Conservation (phyloP, 2,113 vertebrate genomes). For the Prunella fulvescens region DNA sequence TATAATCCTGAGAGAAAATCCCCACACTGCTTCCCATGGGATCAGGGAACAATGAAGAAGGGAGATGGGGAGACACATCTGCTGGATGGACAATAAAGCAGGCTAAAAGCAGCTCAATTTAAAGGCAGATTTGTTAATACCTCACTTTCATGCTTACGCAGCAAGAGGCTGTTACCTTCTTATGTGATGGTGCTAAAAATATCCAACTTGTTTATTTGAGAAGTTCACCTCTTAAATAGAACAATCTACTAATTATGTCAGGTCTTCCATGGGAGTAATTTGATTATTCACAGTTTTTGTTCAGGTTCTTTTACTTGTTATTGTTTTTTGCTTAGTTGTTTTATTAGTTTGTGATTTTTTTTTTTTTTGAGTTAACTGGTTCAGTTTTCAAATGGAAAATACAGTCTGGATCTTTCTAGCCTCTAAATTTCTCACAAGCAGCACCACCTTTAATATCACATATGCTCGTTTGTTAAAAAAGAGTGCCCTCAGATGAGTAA, state of each 20-base stretch:
- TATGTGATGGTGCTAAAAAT: not conserved
- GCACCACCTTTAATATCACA: not conserved
- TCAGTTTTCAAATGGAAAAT: not conserved
- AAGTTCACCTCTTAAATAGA: not conserved
- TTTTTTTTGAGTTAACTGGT: not conserved
- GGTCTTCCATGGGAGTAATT: not conserved
- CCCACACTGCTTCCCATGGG: not conserved
- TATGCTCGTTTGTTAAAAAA: not conserved
- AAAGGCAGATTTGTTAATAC: not conserved
- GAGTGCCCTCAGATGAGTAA: not conserved
- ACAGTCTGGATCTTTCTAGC: not conserved
- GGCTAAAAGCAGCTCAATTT: not conserved
- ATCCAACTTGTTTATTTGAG: not conserved
- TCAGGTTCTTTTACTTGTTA: not conserved
- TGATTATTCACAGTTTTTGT: not conserved
- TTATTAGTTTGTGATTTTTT: not conserved
- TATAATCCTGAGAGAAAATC: not conserved
- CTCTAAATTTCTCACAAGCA: not conserved
- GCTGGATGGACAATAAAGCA: not conserved
- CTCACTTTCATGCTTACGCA: not conserved
- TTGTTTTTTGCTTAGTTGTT: not conserved
- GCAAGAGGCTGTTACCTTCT: not conserved
- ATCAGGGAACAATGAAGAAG: not conserved
- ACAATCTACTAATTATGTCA: not conserved
- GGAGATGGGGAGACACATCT: not conserved